phyloP scores from a whole-genome alignment of 2,113 vertebrate species.

The Cynopterus brachyotis region DNA sequence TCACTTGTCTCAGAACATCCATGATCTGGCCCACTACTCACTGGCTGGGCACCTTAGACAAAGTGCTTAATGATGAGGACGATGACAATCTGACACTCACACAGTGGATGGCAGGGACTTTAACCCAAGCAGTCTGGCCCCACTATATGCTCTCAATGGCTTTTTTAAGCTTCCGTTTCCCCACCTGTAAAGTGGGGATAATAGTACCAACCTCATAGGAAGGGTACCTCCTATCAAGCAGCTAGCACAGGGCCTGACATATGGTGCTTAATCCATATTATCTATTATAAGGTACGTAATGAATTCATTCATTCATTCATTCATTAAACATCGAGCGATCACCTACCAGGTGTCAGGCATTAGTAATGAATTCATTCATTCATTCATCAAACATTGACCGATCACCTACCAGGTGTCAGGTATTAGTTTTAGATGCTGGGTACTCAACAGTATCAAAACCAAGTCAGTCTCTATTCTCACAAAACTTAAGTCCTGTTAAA shows the following conservation, averaged over 20 bases:
- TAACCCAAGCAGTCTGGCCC: not conserved
- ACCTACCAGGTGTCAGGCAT: not conserved
- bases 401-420: not conserved
- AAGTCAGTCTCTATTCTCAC: not conserved
- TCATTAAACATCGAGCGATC: not conserved
- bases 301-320: not conserved
- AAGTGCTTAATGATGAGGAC: accelerated
- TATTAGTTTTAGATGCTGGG: not conserved
- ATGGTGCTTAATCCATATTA: no score
- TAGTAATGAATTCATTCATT: not conserved
- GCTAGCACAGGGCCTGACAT: not conserved
- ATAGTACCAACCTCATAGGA: not conserved
- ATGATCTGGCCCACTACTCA: no score
- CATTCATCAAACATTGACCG: not conserved
- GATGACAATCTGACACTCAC: not conserved
- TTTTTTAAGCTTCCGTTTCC: not conserved
- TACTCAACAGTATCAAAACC: not conserved
- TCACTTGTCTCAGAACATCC: not conserved
- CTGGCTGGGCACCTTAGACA: accelerated
- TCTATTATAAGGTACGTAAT: not conserved
- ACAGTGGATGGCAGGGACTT: accelerated
- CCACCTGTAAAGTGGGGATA: not conserved
- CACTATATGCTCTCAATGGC: no score
- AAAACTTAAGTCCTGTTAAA: not conserved
- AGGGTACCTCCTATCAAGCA: not conserved